Percentiles rank a stretch among this genome's conserved stretches.
These are phyloP conservation scores for Barnardius zonarius DNA, from an alignment of 2,113 vertebrate genomes.

Conservation along the genomic window DNA sequence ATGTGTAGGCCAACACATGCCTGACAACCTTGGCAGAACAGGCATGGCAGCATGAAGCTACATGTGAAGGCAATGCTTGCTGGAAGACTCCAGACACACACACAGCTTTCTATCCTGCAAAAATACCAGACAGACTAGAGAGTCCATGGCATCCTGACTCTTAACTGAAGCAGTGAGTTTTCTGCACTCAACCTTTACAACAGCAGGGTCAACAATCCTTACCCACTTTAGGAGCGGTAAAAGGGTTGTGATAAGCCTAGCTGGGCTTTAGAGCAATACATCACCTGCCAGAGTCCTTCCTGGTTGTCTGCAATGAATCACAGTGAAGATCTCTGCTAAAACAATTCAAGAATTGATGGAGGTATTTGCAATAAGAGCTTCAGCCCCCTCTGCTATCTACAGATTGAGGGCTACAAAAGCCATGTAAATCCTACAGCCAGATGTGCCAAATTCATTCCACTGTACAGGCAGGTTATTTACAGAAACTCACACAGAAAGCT, in stretches of 20 bases:
- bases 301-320: not conserved
- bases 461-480: not conserved
- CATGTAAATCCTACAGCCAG: not conserved
- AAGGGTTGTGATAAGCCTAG: not conserved
- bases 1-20: rapidly evolving
- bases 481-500: not conserved
- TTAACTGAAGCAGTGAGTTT: not conserved
- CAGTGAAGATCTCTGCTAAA: not conserved
- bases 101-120: not conserved
- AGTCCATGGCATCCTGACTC: not conserved
- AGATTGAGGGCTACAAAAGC: not conserved
- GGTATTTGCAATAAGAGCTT: not conserved
- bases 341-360: not conserved
- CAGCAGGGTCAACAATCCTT: not conserved
- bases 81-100: not conserved
- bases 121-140: not conserved
- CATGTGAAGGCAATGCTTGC: rapidly evolving
- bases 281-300: not conserved
- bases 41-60: not conserved
- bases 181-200: not conserved
- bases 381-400: not conserved
- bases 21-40: not conserved
- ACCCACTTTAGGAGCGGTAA: not conserved
- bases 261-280: not conserved
- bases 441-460: not conserved